Percentiles rank a stretch among this genome's conserved stretches.
Evolutionary conservation across 2,113 vertebrate genomes (phyloP).

Genomic region (Phalacrocorax aristotelis): DNA sequence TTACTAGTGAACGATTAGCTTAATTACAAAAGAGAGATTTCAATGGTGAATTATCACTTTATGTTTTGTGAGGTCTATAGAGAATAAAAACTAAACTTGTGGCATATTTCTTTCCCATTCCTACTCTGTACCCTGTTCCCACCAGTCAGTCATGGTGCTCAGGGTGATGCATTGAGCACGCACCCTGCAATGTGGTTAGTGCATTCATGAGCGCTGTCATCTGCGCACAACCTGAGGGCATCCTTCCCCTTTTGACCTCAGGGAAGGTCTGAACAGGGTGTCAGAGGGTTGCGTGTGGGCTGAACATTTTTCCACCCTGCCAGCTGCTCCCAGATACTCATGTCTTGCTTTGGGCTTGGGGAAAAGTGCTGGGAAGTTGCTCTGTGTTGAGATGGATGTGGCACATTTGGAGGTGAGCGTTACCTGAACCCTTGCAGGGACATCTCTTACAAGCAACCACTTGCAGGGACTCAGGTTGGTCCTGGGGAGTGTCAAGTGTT

Average conservation of each 20-base stretch:
- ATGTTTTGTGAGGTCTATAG: neutral
- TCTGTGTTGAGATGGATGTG: accelerated
- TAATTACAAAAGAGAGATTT: neutral
- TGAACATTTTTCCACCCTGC: neutral
- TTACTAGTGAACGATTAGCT: accelerated
- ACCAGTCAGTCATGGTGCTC: neutral
- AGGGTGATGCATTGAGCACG: accelerated
- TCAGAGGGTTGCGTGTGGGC: accelerated
- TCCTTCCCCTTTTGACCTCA: neutral
- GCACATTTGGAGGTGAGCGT: neutral
- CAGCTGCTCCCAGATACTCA: neutral
- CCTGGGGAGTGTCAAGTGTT: neutral
- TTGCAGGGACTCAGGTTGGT: too few species aligned
- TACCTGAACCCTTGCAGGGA: neutral
- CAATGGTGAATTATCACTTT: neutral
- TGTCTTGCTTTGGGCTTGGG: neutral
- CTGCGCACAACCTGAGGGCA: neutral
- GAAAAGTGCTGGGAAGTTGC: neutral
- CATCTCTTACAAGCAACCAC: accelerated
- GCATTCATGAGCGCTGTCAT: accelerated
- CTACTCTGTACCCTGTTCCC: neutral
- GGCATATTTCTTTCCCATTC: neutral
- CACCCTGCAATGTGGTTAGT: too few species aligned
- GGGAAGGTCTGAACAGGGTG: neutral
- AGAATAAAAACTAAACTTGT: neutral